Base-by-base conservation (phyloP, 2,888 invertebrate genomes). In the Tetragonula carbonaria region DNA sequence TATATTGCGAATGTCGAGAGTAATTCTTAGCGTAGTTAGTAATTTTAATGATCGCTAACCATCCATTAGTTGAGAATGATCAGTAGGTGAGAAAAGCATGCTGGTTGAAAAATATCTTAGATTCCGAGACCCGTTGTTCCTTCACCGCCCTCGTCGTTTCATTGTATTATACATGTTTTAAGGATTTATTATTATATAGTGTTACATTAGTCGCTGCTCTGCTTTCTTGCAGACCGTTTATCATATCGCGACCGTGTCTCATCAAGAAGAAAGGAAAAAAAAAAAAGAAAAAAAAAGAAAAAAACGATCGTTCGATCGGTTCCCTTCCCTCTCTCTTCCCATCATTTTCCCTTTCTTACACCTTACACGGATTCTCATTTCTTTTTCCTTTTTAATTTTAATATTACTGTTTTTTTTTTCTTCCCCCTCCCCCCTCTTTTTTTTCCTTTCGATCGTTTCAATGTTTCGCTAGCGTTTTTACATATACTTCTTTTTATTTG, bases 11-110 rank as follows among this genome's bases (percentile, higher is more conserved):
- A 90, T 90, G 90, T 90, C 89, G 82, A 89, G 81, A 90, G 90
- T 90, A 89, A 89, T 90, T 85, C 80, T 90, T 89, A 87, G 89
- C 88, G 90, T 90, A 90, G 90, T 83, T 90, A 82, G 90, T 90
- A 51, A 90, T 86, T 88, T 90, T 90, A 85, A 90, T 90, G 82
- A 90, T 86, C 90, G 90, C 89, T 90, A 90, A 90, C 90, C 85
- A 87, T 74, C 82, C 85, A 87, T 82, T 92, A 92, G 91, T 91
- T 87, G 91, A 91, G 92, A 91, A 89, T 91, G 91, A 89, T 84
- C 86, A 90, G 90, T 93, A 93, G 92, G 93, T 91, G 88, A 62
- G 53, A 93, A 45, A 45, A 90, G 93, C 93, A 93, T 93, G 93
- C 92, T 93, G 91, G 89, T 90, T 93, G 91, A 92, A 85, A 90